Base-by-base conservation (phyloP, 2,113 vertebrate genomes). In the Hydrolagus affinis region DNA sequence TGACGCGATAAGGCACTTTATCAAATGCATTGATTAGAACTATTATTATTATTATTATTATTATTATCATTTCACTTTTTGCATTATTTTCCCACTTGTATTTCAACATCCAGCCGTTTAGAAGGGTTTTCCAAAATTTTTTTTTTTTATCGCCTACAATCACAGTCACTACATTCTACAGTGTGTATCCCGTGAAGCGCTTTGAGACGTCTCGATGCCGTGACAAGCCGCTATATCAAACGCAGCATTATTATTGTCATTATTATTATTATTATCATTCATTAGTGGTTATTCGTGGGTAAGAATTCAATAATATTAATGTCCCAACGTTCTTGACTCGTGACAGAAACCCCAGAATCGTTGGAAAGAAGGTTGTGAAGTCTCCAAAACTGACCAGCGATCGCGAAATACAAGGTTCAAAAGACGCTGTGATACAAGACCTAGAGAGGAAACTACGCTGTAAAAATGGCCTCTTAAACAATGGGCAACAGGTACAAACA, bases 351-450 rank as follows among this genome's bases (percentile, higher is more conserved):
- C 95, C 95, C 0, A 96, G 94, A 88, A 93, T 93, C 60, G 94
- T 94, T 87, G 91, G 95, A 86, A 95, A 94, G 88, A 96, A 96
- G 89, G 88, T 92, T 12, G 85, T 91, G 85, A 93, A 91, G 71
- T 92, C 92, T 15, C 92, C 90, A 71, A 95, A 94, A 86, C 94
- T 91, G 87, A 93, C 95, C 87, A 95, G 95, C 86, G 96, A 98
- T 87, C 95, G 94, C 83, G 94, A 98, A 89, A 97, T 98, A 85
- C 94, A 95, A 93, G 97, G 96, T 88, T 96, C 97, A 73, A 98
- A 98, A 91, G 95, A 98, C 75, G 97, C 97, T 25, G 93, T 98
- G 56, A 98, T 98, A 86, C 97, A 98, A 89, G 97, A 98, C 88
- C 90, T 98, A 91, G 97, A 98, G 72, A 97, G 95, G 91, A 97